Evolutionary conservation across 2,113 vertebrate species (phyloP).

Genomic region (Corythoichthys intestinalis): DNA sequence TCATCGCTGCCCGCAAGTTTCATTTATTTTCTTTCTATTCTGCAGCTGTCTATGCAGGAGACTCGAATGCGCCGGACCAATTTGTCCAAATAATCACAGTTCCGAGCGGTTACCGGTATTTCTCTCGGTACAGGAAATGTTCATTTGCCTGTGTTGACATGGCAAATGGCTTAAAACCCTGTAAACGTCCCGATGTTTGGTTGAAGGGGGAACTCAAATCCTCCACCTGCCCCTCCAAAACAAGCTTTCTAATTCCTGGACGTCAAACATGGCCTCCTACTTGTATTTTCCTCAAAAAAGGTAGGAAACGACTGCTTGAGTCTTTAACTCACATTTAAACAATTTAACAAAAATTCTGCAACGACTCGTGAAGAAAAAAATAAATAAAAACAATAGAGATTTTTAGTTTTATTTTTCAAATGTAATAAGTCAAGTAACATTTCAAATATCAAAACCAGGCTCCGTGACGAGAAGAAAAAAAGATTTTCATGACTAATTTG

Average conservation of each 20-base stretch:
- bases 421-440: slow-evolving; percentile 20
- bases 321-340: slow-evolving; percentile 15
- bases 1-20: not conserved
- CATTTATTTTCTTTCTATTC: not conserved
- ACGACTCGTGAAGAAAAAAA: too few species aligned
- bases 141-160: slow-evolving; percentile 19
- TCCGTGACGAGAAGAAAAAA: not conserved
- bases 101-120: slow-evolving; percentile 19
- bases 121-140: slow-evolving; percentile 20
- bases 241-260: not conserved
- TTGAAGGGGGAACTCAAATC: not conserved
- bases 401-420: slow-evolving; percentile 39
- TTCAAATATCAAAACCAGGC: not conserved
- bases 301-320: slow-evolving; percentile 11
- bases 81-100: slow-evolving; percentile 26
- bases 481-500: slow-evolving; percentile 2
- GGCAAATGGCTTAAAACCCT: slow-evolving; percentile 1
- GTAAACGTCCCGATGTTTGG: slow-evolving; percentile 2
- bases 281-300: slow-evolving; percentile 7
- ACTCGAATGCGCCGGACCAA: not conserved
- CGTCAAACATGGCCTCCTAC: not conserved
- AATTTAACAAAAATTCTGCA: too few species aligned
- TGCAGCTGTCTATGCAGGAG: not conserved
- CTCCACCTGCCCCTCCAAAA: not conserved
- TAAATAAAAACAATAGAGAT: slow-evolving; percentile 23